Evolutionary conservation across 2,113 vertebrate species (phyloP), one percentile per base, ranked within the genome.

Genomic region (Pterophyllum scalare): DNA sequence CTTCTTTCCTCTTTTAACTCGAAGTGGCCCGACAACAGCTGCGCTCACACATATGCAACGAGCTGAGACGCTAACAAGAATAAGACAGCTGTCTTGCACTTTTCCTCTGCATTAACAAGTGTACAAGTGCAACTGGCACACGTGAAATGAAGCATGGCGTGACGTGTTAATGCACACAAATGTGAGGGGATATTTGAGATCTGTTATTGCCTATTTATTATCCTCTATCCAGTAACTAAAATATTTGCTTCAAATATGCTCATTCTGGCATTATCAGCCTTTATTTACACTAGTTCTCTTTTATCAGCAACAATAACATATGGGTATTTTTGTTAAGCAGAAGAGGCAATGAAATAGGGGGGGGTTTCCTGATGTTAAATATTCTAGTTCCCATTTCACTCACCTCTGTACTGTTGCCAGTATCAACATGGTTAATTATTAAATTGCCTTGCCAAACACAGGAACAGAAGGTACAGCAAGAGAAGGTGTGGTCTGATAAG

Each of bases 1-100:
- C 84, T 94, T 83, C 94, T 95, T 95, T 95, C 94, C 93, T 94
- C 93, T 95, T 95, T 96, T 94, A 95, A 95, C 93, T 92, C 90
- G 89, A 93, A 95, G 93, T 92, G 79, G 92, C 89, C 87, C 90
- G 88, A 95, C 90, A 95, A 91, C 95, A 95, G 93, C 95, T 95
- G 95, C 87, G 4, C 89, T 92, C 91, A 88, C 85, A 91, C 79
- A 84, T 75, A 91, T 10, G 86, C 90, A 92, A 8, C 82, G 82
- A 91, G 84, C 67, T 86, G 89, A 89, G 79, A 86, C 90, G 64
- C 26, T 40, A 72, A 79, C 80, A 46, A 75, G 59, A 91, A 82
- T 64, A 75, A 81, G 70, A 62, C 87, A 82, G 82, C 80, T 91
- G 87, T 70, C 38, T 60, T 56, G 52, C 75, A 28, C 60, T 78